These are phyloP conservation scores for Actenoides lindsayi DNA, from an alignment of 2,113 vertebrate species.

Conservation along the genomic window DNA sequence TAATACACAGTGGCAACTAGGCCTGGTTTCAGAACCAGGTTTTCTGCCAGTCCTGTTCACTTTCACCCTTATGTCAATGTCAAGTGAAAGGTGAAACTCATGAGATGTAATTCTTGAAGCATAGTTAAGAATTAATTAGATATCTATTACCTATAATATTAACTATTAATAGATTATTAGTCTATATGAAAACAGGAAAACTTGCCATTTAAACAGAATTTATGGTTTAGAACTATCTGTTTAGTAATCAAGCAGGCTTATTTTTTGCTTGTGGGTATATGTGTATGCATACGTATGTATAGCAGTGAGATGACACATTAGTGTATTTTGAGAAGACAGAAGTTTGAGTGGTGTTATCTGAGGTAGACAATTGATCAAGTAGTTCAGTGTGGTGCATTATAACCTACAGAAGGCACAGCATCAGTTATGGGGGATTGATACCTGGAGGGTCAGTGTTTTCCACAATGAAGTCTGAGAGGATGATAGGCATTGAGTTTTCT, in stretches of 20 bases:
- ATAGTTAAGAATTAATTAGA: no score
- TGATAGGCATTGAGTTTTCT: rapidly evolving
- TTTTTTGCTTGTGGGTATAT: neutral
- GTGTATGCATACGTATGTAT: rapidly evolving
- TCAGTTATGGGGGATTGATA: rapidly evolving
- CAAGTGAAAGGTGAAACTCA: neutral
- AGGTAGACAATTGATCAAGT: neutral
- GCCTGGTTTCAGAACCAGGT: neutral
- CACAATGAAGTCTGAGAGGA: neutral
- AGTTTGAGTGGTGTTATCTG: neutral
- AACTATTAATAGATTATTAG: no score
- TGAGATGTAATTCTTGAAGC: neutral
- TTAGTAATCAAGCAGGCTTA: neutral
- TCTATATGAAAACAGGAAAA: rapidly evolving
- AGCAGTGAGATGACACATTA: rapidly evolving
- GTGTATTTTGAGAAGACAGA: neutral
- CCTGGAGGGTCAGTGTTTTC: neutral
- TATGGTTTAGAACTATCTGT: neutral
- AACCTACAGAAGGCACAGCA: neutral
- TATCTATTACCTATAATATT: no score
- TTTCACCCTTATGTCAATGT: rapidly evolving
- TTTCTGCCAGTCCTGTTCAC: rapidly evolving
- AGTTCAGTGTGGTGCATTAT: rapidly evolving
- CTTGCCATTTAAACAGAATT: neutral
- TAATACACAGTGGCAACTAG: rapidly evolving